Percentiles rank a stretch among this genome's conserved stretches.
Evolutionary conservation across 1,140 invertebrate genomes (phyloP).

Genomic region (Phocides pigmalion): DNA sequence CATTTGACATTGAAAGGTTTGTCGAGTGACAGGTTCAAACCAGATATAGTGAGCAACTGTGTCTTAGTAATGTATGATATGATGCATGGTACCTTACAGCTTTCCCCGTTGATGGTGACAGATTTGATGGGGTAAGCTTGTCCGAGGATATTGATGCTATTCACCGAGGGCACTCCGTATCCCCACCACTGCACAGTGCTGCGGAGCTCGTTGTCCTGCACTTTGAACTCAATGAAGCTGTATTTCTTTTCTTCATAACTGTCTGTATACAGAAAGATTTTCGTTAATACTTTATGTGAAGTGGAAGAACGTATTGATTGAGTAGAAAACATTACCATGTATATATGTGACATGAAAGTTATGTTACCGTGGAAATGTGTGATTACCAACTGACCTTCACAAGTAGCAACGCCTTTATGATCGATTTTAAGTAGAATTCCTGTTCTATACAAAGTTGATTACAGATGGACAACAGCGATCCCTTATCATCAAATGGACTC

Average conservation of each 20-base stretch:
- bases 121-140: conserved; percentile 51
- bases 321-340: too few relatives aligned
- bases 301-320: too few relatives aligned
- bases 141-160: conserved; percentile 59
- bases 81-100: conserved; percentile 45
- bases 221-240: conserved; percentile 84
- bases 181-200: conserved; percentile 82
- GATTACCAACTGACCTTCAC: too few relatives aligned
- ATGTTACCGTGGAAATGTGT: too few relatives aligned
- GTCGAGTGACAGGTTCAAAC: conserved; percentile 64
- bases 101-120: conserved; percentile 60
- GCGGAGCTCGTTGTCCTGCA: conserved; percentile 77
- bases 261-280: conserved; percentile 77
- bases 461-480: too few relatives aligned
- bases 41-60: conserved; percentile 56
- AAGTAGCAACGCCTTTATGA: too few relatives aligned
- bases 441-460: too few relatives aligned
- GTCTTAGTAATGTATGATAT: conserved; percentile 57
- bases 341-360: too few relatives aligned
- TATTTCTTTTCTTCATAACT: conserved; percentile 85
- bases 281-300: too few relatives aligned
- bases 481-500: too few relatives aligned
- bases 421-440: too few relatives aligned
- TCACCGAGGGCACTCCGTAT: conserved; percentile 76
- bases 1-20: conserved; percentile 68